Evolutionary conservation across 2,797 vertebrate species (phyloP).

Genomic region (Sciurus carolinensis): DNA sequence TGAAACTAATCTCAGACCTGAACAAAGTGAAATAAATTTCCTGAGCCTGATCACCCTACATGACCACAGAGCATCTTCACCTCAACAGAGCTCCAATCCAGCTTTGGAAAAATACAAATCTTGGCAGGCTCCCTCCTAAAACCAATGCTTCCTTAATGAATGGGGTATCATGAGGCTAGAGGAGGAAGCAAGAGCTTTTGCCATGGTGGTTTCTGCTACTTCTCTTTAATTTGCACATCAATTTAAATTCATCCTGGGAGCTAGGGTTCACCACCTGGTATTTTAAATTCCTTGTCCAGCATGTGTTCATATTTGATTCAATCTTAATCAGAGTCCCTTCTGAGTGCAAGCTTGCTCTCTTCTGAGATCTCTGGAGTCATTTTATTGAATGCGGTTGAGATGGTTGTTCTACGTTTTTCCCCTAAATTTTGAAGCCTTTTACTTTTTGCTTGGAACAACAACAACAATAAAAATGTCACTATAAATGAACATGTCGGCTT

Average conservation of each 20-base stretch:
- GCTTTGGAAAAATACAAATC: neutral
- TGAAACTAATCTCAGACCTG: conserved; percentile 75
- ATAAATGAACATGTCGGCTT: neutral
- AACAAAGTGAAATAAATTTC: conserved; percentile 74
- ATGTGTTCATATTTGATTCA: neutral
- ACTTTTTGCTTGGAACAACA: neutral
- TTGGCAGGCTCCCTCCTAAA: neutral
- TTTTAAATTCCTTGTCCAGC: conserved; percentile 48
- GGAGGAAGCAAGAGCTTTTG: conserved; percentile 1
- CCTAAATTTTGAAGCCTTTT: conserved; percentile 23
- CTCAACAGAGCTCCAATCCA: conserved; percentile 42
- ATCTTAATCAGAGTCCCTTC: conserved; percentile 50
- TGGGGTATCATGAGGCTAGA: neutral
- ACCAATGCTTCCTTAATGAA: neutral
- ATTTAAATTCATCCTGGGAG: conserved; percentile 57
- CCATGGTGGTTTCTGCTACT: neutral
- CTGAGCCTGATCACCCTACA: neutral
- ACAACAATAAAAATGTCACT: neutral
- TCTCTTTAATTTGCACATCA: conserved; percentile 56
- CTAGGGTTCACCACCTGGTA: neutral
- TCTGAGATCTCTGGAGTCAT: neutral
- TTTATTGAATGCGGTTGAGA: neutral
- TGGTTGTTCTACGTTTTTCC: neutral
- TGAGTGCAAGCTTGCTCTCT: conserved; percentile 26
- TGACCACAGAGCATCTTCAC: conserved; percentile 53